phyloP scores from a whole-genome alignment of 2,888 invertebrate species.

The Apotomis turbidana region DNA sequence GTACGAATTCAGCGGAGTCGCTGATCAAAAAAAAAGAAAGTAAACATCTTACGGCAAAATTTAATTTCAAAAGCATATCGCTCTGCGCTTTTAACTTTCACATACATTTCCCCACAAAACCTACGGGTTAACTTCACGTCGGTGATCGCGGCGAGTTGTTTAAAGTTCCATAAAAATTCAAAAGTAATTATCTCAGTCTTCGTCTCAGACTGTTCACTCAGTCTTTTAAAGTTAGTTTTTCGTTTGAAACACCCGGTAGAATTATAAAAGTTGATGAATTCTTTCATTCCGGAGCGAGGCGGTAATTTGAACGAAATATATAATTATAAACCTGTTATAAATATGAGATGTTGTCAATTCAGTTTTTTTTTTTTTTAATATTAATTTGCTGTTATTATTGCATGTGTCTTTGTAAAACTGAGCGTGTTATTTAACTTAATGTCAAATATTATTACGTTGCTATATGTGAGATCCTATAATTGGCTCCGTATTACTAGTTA shows the following conservation, averaged over 20 bases:
- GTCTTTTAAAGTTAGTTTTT: conserved; percentile 13
- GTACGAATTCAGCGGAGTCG: too few relatives aligned
- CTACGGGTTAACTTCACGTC: conserved; percentile 32
- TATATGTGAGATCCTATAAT: too few relatives aligned
- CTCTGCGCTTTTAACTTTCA: not conserved
- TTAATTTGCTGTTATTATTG: too few relatives aligned
- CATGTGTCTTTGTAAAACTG: too few relatives aligned
- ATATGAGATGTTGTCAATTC: too few relatives aligned
- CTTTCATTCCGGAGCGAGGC: not conserved
- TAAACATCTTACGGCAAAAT: not conserved
- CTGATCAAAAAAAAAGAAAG: too few relatives aligned
- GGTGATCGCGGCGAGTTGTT: conserved; percentile 21
- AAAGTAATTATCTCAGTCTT: conserved; percentile 36
- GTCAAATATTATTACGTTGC: too few relatives aligned
- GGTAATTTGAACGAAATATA: too few relatives aligned
- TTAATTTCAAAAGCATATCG: not conserved
- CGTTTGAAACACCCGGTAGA: not conserved
- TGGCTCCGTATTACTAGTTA: too few relatives aligned
- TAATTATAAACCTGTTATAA: too few relatives aligned
- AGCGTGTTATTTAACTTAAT: too few relatives aligned
- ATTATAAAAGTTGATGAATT: not conserved
- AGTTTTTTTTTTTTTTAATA: too few relatives aligned
- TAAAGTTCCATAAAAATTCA: conserved; percentile 36
- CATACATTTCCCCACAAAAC: not conserved
- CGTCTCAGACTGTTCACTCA: conserved; percentile 13